These are phyloP conservation scores for Ammodytes dubius DNA, from an alignment of 2,113 vertebrate genomes.

Conservation along the genomic window DNA sequence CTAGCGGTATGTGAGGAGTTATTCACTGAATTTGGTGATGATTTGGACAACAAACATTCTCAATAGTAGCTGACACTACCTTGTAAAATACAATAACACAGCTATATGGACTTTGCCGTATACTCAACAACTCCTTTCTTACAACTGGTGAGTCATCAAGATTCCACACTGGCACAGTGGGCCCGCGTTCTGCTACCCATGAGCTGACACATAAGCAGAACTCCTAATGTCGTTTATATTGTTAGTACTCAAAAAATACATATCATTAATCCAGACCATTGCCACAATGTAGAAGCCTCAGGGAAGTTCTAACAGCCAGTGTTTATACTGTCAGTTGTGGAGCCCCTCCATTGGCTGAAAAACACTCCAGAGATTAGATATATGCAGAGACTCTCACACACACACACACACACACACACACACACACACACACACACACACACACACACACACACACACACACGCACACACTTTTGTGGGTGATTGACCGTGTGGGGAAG, in stretches of 20 bases:
- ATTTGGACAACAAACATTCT: too few relatives aligned
- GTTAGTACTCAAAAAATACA: neutral
- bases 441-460: slow-evolving; percentile 1
- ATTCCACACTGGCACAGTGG: too few relatives aligned
- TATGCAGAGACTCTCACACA: neutral
- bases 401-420: too few relatives aligned
- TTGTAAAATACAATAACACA: too few relatives aligned
- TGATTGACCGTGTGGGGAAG: slow-evolving; percentile 32
- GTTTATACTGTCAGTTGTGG: neutral
- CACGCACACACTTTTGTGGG: neutral
- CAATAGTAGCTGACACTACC: too few relatives aligned
- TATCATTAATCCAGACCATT: neutral
- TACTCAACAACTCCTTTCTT: too few relatives aligned
- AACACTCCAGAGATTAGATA: slow-evolving; percentile 7
- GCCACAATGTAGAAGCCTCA: neutral
- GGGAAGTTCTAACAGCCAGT: neutral
- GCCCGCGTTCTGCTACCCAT: neutral
- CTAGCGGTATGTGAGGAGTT: too few relatives aligned
- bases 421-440: too few relatives aligned
- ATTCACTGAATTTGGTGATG: too few relatives aligned
- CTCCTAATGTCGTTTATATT: neutral
- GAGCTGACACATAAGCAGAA: neutral
- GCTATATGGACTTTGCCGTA: too few relatives aligned
- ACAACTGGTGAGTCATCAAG: too few relatives aligned
- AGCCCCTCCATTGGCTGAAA: slow-evolving; percentile 1